phyloP scores from a whole-genome alignment of 1,140 invertebrate genomes.

The Bombus balteatus region DNA sequence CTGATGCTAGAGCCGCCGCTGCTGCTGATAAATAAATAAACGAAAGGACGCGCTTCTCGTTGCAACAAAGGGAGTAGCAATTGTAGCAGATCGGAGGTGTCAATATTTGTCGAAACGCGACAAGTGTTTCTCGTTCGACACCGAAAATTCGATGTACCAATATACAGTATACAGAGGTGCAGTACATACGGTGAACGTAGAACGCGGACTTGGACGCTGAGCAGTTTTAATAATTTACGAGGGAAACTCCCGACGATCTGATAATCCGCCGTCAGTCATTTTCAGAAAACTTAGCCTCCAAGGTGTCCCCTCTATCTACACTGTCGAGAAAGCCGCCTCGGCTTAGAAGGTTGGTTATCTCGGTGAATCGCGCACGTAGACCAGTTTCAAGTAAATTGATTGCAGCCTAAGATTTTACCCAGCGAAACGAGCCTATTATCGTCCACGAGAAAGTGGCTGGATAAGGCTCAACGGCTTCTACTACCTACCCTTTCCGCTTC shows the following conservation, averaged over 20 bases:
- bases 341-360: constrained; percentile 45
- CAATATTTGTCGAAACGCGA: constrained; percentile 22
- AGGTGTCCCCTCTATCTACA: constrained; percentile 29
- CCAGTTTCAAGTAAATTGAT: constrained; percentile 58
- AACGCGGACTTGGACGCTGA: constrained; percentile 7
- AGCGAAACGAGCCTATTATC: constrained; percentile 52
- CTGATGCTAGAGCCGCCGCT: background rate
- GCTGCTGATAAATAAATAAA: constrained; percentile 2
- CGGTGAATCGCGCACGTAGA: constrained; percentile 55
- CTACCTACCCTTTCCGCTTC: background rate
- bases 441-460: constrained; percentile 46
- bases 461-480: constrained; percentile 39
- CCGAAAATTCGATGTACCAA: background rate
- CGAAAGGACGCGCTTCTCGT: background rate
- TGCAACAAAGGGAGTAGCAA: background rate
- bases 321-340: background rate
- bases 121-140: background rate
- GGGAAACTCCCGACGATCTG: constrained; percentile 44
- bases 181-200: background rate
- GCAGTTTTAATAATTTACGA: constrained; percentile 52
- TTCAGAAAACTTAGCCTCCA: constrained; percentile 53
- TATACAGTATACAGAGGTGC: too few species aligned
- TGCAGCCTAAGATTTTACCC: constrained; percentile 51
- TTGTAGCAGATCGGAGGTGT: background rate
- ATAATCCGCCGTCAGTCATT: constrained; percentile 61